These are phyloP conservation scores for Coilia nasus DNA, from an alignment of 2,797 vertebrate species.

Conservation along the genomic window DNA sequence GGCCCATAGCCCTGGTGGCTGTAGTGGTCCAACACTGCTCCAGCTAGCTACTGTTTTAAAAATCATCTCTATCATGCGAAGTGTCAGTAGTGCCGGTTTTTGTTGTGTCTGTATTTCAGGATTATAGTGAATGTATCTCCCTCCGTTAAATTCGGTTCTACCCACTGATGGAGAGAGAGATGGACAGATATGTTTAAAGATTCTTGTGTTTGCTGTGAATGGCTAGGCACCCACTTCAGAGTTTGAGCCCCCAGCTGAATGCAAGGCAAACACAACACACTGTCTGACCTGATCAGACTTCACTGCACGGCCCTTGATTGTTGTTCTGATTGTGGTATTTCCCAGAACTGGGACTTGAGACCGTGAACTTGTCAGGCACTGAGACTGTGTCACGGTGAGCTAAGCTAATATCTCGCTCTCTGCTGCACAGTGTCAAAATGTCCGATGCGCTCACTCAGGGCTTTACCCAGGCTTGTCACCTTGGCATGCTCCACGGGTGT, in stretches of 20 bases:
- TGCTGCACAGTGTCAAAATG: background rate
- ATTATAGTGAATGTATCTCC: background rate
- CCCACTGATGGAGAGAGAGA: background rate
- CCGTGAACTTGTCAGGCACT: background rate
- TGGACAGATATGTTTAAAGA: too few species aligned
- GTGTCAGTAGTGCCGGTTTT: background rate
- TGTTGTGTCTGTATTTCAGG: too few species aligned
- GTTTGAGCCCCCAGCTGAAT: background rate
- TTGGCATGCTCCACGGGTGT: background rate
- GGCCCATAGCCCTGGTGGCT: background rate
- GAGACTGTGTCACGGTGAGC: background rate
- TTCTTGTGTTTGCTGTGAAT: too few species aligned
- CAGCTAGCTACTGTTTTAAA: background rate
- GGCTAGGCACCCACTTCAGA: background rate
- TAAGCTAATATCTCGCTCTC: background rate
- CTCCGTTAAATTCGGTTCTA: background rate
- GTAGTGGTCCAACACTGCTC: background rate
- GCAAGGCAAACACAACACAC: background rate
- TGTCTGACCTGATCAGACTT: too few species aligned
- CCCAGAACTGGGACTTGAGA: background rate
- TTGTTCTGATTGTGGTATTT: too few species aligned
- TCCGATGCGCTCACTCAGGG: background rate
- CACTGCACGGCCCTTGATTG: too few species aligned
- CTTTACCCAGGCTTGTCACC: background rate
- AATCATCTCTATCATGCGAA: background rate